Conservation (phyloP, 2,797 vertebrate species). For the Dipus sagitta region DNA sequence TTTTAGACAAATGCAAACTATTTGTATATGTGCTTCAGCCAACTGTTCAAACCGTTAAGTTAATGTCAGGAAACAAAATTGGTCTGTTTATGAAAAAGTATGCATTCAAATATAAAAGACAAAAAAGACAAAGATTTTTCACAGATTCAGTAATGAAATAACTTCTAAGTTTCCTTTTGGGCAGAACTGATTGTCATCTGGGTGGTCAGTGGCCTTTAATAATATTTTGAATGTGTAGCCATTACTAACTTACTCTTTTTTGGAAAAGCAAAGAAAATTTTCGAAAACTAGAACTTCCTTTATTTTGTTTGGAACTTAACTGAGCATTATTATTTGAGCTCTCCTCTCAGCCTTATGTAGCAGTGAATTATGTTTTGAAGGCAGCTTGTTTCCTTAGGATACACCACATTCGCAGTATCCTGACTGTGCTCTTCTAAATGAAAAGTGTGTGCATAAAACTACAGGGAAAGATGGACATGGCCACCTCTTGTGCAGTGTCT, state of each 20-base stretch:
- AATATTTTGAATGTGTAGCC: neutral
- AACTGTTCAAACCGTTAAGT: slow-evolving; percentile 7
- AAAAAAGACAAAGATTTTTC: neutral
- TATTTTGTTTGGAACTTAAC: neutral
- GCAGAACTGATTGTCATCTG: neutral
- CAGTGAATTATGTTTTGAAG: slow-evolving; percentile 3
- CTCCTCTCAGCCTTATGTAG: neutral
- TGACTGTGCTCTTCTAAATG: neutral
- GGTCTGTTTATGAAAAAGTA: slow-evolving; percentile 4
- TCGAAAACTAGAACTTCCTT: neutral
- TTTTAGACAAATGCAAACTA: slow-evolving; percentile 55
- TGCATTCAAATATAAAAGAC: neutral
- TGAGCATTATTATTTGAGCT: neutral
- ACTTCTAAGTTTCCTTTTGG: slow-evolving; percentile 25
- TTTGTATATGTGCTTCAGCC: neutral
- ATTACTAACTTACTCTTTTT: slow-evolving; percentile 6
- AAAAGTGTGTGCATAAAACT: slow-evolving; percentile 12
- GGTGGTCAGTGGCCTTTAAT: neutral
- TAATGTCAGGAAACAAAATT: slow-evolving; percentile 20
- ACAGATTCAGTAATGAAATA: slow-evolving; percentile 1
- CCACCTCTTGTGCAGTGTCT: neutral
- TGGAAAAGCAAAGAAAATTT: slow-evolving; percentile 23
- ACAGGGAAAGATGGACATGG: neutral
- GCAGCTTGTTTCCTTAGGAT: neutral
- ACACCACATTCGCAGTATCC: neutral